Base-by-base conservation (phyloP, 1,140 invertebrate species). In the Zaprionus gabonicus region DNA sequence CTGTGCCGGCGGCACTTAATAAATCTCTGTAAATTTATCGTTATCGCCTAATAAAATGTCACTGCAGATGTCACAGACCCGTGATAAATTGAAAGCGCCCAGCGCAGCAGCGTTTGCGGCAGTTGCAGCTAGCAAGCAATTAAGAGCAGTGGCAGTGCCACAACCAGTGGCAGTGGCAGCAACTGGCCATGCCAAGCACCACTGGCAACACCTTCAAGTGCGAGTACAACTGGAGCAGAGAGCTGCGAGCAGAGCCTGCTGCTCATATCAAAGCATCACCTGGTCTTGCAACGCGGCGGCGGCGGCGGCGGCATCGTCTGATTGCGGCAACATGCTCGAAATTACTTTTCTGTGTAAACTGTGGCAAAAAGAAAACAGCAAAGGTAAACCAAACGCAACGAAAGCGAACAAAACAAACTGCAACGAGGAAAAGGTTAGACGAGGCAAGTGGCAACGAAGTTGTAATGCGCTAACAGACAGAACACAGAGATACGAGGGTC, bases 11-110 rank as follows among this genome's bases (percentile, higher is more conserved):
- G 36, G 58, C 79, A 82, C 71, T 75, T 80, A 80, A 90, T 90
- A 85, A 90, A 90, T 90, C 85, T 90, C 80, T 69, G 79, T 90
- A 82, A 90, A 90, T 90, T 90, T 90, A 90, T 90, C 81, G 85
- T 90, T 90, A 90, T 90, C 85, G 71, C 64, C 85, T 83, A 90
- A 90, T 90, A 90, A 90, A 90, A 80, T 90, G 85, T 90, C 85
- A 90, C 77, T 72, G 77, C 55, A 58, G 53, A 78, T 81, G 82
- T 75, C 51, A 71, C 58, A 76, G 55, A 53, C 69, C 41, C 56
- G 70, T 91, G 81, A 91, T 91, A 90, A 90, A 91, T 90, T 88
- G 81, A 91, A 79, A 81, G 82, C 79, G 81, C 82, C 77, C 72
- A 81, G 83, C 84, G 59, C n/a, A 17, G 41, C n/a, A 46, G 41